phyloP scores from a whole-genome alignment of 1,140 invertebrate species.

The Trissolcus basalis region DNA sequence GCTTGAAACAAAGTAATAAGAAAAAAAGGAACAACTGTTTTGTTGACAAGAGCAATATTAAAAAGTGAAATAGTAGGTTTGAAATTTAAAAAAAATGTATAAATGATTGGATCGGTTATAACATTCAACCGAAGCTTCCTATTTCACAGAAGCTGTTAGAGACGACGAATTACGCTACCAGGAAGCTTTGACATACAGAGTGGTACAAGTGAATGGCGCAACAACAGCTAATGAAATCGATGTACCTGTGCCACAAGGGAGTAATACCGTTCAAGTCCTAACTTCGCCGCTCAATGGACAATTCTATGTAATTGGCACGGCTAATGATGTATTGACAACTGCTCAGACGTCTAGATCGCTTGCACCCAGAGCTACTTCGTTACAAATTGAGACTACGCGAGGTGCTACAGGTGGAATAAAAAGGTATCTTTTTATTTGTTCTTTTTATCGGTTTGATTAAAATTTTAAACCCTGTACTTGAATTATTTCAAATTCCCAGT shows the following conservation, averaged over 20 bases:
- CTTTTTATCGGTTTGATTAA: not conserved
- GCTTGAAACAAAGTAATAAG: no score
- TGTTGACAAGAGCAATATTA: no score
- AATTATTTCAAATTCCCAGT: no score
- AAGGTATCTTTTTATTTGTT: conserved; percentile 65
- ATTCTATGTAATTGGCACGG: conserved; percentile 78
- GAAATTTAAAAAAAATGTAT: no score
- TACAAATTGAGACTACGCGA: conserved; percentile 74
- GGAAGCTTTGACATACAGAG: conserved; percentile 71
- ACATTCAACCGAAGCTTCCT: not conserved
- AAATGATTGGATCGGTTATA: not conserved
- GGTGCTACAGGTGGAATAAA: conserved; percentile 74
- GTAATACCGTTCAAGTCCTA: conserved; percentile 72
- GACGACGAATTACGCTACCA: conserved; percentile 72
- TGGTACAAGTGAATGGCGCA: conserved; percentile 73
- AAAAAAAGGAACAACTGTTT: no score
- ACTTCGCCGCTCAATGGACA: conserved; percentile 75
- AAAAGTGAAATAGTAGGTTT: no score
- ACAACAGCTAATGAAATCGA: conserved; percentile 70
- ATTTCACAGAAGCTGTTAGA: conserved; percentile 60
- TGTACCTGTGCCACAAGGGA: conserved; percentile 67
- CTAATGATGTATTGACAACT: conserved; percentile 77
- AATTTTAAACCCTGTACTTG: no score
- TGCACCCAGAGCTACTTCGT: conserved; percentile 73
- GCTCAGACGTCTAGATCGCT: conserved; percentile 75